Evolutionary conservation across 1,140 invertebrate species (phyloP), one percentile per base, ranked within the genome.

Genomic region (Tetraneura akinire): DNA sequence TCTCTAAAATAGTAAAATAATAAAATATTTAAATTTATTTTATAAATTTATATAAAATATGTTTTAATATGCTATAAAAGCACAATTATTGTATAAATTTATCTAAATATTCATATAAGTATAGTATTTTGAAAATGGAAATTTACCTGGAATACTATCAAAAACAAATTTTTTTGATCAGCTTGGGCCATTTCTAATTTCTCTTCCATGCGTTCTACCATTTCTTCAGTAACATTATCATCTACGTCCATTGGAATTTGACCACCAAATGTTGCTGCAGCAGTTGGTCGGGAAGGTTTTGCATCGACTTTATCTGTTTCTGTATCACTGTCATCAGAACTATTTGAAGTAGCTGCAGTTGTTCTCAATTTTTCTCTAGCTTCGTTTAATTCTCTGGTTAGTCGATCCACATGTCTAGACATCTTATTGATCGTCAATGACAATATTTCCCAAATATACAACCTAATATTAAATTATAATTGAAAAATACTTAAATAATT

Each of bases 401-500:
- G 86, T 84, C 96, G 94, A 1, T 91, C 91, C 0, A 98, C 96
- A 84, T 98, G 95, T 85, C 96, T 96, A 84, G 94, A 96, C 92
- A 98, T 98, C 87, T 98, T 98, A 82, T 94, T 92, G 81, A 98
- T 97, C 1, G 96, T 98, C 64, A 96, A 87, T 86, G 98, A 96
- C 16, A 99, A 87, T 78, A 98, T 95, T 88, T 99, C 97, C 97
- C 97, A 98, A n/a, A 98, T 90, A 85, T 96, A 98, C 83, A 93
- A 90, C 83, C 91, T 92, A 81, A 37, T 85, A 84, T 81, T n/a
- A 68, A 9, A 11, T 47, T 13, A 47, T 10, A 82, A 42, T 11
- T 26, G 3, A 29, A 53, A 80, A 64, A 74, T 42, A 32, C 10
- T 64, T 29, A 14, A 62, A 29, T 62, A 45, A 53, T 70, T 21